phyloP scores from a whole-genome alignment of 1,140 invertebrate genomes.

The Heliconius himera region DNA sequence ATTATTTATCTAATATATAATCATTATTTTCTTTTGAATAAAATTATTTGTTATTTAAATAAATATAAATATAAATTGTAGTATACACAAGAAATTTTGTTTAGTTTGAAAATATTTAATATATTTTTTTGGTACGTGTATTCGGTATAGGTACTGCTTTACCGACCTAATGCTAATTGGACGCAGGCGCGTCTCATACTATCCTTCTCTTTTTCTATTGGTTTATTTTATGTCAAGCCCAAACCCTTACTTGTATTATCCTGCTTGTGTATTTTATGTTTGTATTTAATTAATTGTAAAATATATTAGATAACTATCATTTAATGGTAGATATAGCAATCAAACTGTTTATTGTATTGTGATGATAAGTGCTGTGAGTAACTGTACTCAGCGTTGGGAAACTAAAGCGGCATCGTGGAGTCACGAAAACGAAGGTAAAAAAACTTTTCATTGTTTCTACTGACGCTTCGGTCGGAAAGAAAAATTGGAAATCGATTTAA shows the following conservation, averaged over 20 bases:
- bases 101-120: not conserved
- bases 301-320: slow-evolving; percentile 54
- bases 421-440: slow-evolving; percentile 82
- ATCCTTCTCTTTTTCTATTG: slow-evolving; percentile 74
- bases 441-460: slow-evolving; percentile 77
- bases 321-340: slow-evolving; percentile 72
- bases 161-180: slow-evolving; percentile 58
- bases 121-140: slow-evolving; percentile 20
- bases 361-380: slow-evolving; percentile 81
- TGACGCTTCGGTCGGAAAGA: slow-evolving; percentile 60
- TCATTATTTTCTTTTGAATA: too few relatives aligned
- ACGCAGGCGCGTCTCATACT: slow-evolving; percentile 72
- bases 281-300: slow-evolving; percentile 60
- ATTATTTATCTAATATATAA: too few relatives aligned
- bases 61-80: too few relatives aligned
- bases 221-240: slow-evolving; percentile 79
- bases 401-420: slow-evolving; percentile 81
- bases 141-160: slow-evolving; percentile 56
- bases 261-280: slow-evolving; percentile 77
- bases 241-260: slow-evolving; percentile 72
- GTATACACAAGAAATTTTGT: too few relatives aligned
- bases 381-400: slow-evolving; percentile 78
- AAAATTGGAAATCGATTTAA: slow-evolving; percentile 66
- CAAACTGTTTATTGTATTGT: slow-evolving; percentile 74
- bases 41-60: too few relatives aligned